A percentile compares a stretch with the other conserved stretches of the same genome.
Evolutionary conservation across 2,113 vertebrate genomes (phyloP).

Genomic region (Sinosuthora webbiana): DNA sequence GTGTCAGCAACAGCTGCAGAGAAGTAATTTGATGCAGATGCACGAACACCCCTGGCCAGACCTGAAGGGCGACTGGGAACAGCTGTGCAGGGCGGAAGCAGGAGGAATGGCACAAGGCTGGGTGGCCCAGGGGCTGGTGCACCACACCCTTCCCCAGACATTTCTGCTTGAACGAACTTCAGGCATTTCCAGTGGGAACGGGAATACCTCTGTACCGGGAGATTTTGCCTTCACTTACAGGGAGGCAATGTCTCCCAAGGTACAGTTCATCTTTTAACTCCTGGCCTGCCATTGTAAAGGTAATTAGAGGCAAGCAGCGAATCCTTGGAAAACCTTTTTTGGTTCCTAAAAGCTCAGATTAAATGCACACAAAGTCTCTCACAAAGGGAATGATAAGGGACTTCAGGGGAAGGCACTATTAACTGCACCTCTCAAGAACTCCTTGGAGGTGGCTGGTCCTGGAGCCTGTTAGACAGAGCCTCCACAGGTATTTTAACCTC

Average conservation of each 20-base stretch:
- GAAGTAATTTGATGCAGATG: neutral
- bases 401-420: neutral
- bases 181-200: neutral
- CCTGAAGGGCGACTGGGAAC: neutral
- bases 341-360: neutral
- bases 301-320: neutral
- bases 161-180: neutral
- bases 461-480: neutral
- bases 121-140: neutral
- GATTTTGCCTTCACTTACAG: neutral
- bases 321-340: neutral
- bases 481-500: conserved; percentile 32
- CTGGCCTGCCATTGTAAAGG: neutral
- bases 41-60: neutral
- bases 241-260: neutral
- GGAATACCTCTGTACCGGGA: neutral
- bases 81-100: neutral
- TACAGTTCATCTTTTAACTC: neutral
- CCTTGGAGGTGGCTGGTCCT: neutral
- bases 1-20: neutral
- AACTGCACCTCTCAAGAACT: neutral
- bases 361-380: neutral
- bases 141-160: neutral
- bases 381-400: neutral
- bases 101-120: neutral